Evolutionary conservation across 1,140 invertebrate genomes (phyloP), one percentile per base, ranked within the genome.

Genomic region (Coptotermes formosanus): DNA sequence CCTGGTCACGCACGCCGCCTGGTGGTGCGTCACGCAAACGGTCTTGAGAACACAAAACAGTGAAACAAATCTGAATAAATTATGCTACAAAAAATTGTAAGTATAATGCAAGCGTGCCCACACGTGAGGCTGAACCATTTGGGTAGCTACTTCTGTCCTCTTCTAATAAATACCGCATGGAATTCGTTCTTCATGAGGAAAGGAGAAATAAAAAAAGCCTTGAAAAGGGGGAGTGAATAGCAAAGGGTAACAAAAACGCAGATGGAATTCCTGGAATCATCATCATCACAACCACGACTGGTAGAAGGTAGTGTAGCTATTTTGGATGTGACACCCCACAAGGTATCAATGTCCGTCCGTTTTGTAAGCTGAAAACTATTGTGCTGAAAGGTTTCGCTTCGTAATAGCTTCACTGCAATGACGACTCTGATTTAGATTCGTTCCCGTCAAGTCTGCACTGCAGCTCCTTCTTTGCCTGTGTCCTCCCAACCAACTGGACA

Each of bases 181-280:
- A 75, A 75, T 75, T 75, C 64, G 9, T 75, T 75, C 64, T 75
- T 75, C 64, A 75, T n/a, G 64, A 75, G 64, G 64, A 75, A 75
- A 75, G 25, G 19, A 55, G 52, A 55, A 75, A 0, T 14, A 75
- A 75, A 75, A 30, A 75, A 14, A n/a, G 23, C 25, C 59, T 75
- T 30, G 64, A 75, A 75, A 75, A 75, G 1, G 64, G 64, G 64
- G 64, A 75, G 64, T 75, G 64, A 75, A n/a, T 75, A 30, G 64
- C 64, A 30, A 75, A 75, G 25, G 64, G 64, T 75, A 75, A 75
- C 16, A 75, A 75, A 75, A 75, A 75, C 64, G 25, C 8, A 75
- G 30, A 7, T 75, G 64, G 64, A 75, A 75, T 75, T 75, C 64
- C 64, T 75, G 64, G 64, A 75, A 75, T 75, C 3, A 75, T 75